Percentiles rank a stretch among this genome's conserved stretches.
Conservation (phyloP, 2,888 invertebrate species). For the Leptopilina drosophilae region DNA sequence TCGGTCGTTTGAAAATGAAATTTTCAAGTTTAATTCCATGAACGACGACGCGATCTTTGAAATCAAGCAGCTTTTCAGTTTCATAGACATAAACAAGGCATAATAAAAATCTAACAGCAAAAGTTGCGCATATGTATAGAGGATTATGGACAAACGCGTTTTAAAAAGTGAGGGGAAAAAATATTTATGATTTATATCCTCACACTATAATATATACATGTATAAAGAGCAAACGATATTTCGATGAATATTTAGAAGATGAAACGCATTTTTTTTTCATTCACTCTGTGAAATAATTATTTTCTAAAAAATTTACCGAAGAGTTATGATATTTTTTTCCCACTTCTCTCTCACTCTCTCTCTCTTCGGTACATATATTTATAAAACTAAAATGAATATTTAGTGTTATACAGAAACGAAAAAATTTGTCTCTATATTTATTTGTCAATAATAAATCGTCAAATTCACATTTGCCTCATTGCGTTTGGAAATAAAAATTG, state of each 20-base stretch:
- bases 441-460: conserved; percentile 20
- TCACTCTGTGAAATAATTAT: no score
- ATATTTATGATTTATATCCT: no score
- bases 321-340: neutral
- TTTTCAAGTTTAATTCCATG: conserved; percentile 30
- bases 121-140: neutral
- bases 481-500: conserved; percentile 8
- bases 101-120: neutral
- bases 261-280: neutral
- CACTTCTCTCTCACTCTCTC: no score
- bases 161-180: neutral
- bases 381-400: no score
- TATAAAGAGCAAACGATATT: no score
- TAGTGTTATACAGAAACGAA: no score
- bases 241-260: neutral
- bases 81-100: neutral
- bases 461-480: neutral
- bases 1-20: conserved; percentile 27
- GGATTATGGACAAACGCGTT: neutral
- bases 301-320: no score
- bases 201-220: no score
- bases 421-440: neutral
- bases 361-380: no score
- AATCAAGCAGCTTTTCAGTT: conserved; percentile 32
- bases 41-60: conserved; percentile 23